These are phyloP conservation scores for Coturnix japonica DNA, from an alignment of 2,113 vertebrate species.

Conservation along the genomic window DNA sequence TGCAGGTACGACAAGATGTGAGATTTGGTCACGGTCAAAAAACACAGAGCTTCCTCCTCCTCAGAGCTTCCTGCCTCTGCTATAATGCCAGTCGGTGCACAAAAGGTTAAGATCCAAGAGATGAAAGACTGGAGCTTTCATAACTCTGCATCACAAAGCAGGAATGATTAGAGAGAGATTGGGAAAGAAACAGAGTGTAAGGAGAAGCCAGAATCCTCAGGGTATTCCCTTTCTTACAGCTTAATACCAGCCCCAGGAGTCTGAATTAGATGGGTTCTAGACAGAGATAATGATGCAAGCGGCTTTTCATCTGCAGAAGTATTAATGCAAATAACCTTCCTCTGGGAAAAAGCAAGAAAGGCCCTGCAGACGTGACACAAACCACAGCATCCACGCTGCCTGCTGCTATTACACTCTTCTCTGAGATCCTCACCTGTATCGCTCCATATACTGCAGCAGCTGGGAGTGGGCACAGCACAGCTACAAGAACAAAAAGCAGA, in stretches of 20 bases:
- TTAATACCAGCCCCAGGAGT: neutral
- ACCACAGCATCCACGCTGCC: neutral
- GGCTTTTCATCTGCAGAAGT: constrained; percentile 8
- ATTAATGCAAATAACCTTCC: neutral
- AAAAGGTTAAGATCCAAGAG: neutral
- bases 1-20: neutral
- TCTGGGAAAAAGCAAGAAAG: neutral
- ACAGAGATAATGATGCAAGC: constrained; percentile 1
- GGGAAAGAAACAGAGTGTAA: neutral
- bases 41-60: neutral
- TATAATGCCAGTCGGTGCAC: neutral
- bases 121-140: neutral
- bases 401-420: neutral
- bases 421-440: constrained; percentile 84
- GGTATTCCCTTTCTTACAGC: neutral
- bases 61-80: neutral
- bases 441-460: constrained; percentile 90
- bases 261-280: neutral
- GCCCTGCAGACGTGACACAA: neutral
- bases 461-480: constrained; percentile 93
- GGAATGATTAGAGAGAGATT: neutral
- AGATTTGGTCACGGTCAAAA: neutral
- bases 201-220: constrained; percentile 10
- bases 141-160: constrained; percentile 7
- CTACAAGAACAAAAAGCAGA: constrained; percentile 62